phyloP scores from a whole-genome alignment of 2,113 vertebrate species.

The Mugil cephalus region DNA sequence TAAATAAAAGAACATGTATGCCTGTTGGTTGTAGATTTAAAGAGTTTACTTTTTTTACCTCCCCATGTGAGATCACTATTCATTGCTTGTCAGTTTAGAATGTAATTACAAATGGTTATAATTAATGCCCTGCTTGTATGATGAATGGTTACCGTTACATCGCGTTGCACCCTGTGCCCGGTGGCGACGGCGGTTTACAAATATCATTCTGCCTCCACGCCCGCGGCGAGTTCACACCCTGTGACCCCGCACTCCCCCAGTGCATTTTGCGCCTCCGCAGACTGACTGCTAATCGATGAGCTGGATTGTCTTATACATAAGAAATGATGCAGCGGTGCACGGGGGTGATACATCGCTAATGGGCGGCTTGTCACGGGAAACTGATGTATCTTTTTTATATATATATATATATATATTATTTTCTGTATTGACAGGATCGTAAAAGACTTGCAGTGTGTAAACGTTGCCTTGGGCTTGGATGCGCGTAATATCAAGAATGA shows the following conservation, averaged over 20 bases:
- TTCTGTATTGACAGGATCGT: neutral
- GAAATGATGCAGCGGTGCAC: slow-evolving; percentile 43
- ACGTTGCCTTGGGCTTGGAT: no score
- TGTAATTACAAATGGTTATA: slow-evolving; percentile 66
- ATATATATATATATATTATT: neutral
- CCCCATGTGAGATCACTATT: slow-evolving; percentile 51
- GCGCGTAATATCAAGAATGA: no score
- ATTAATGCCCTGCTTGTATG: slow-evolving; percentile 58
- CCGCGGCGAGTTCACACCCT: slow-evolving; percentile 39
- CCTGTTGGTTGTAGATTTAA: neutral
- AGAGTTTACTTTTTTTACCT: neutral
- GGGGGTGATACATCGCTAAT: slow-evolving; percentile 40
- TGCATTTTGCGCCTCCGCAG: slow-evolving; percentile 22
- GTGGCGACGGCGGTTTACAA: slow-evolving; percentile 24
- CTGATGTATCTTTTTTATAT: slow-evolving; percentile 7
- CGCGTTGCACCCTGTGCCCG: slow-evolving; percentile 1
- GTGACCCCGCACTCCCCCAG: slow-evolving; percentile 26
- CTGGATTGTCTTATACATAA: slow-evolving; percentile 54
- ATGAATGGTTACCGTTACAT: slow-evolving; percentile 62
- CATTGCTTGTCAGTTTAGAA: slow-evolving; percentile 52
- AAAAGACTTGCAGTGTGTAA: neutral
- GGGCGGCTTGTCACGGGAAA: slow-evolving; percentile 20
- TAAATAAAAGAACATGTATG: slow-evolving; percentile 11
- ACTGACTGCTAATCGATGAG: slow-evolving; percentile 63
- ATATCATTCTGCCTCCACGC: slow-evolving; percentile 47